Evolutionary conservation across 1,140 invertebrate species (phyloP).

Genomic region (Coelopa frigida): DNA sequence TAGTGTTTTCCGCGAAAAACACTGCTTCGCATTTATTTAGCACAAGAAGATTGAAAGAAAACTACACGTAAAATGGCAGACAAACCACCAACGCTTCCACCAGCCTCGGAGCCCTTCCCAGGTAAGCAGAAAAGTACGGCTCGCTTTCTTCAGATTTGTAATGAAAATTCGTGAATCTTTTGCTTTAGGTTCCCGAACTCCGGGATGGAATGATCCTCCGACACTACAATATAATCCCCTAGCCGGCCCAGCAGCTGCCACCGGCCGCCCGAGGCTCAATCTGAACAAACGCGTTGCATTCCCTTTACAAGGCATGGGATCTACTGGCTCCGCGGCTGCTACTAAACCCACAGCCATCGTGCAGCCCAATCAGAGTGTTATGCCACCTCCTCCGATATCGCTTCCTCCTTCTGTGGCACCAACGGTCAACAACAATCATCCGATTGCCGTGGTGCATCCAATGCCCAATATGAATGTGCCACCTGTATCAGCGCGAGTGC

Average conservation of each 20-base stretch:
- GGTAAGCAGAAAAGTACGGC: constrained; percentile 3
- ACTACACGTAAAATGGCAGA: constrained; percentile 2
- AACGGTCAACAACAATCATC: constrained; percentile 5
- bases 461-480: constrained; percentile 2
- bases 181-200: constrained; percentile 27
- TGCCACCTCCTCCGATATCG: constrained; percentile 8
- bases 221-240: constrained; percentile 19
- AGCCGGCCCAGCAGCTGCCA: constrained; percentile 10
- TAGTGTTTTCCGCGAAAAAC: too few species aligned
- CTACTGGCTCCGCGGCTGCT: constrained; percentile 7
- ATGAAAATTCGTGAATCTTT: not conserved
- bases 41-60: too few species aligned
- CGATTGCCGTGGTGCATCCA: constrained; percentile 26
- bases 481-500: too few species aligned
- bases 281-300: constrained; percentile 36
- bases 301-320: constrained; percentile 19
- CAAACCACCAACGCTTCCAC: constrained; percentile 10
- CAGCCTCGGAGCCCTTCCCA: constrained; percentile 9
- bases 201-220: constrained; percentile 41
- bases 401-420: constrained; percentile 6
- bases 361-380: constrained; percentile 4
- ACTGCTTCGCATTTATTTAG: too few species aligned
- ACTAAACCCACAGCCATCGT: constrained; percentile 13
- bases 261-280: constrained; percentile 29
- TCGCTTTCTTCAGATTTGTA: not conserved